Base-by-base conservation (phyloP, 2,888 invertebrate genomes). In the Sminthurinus aureus region DNA sequence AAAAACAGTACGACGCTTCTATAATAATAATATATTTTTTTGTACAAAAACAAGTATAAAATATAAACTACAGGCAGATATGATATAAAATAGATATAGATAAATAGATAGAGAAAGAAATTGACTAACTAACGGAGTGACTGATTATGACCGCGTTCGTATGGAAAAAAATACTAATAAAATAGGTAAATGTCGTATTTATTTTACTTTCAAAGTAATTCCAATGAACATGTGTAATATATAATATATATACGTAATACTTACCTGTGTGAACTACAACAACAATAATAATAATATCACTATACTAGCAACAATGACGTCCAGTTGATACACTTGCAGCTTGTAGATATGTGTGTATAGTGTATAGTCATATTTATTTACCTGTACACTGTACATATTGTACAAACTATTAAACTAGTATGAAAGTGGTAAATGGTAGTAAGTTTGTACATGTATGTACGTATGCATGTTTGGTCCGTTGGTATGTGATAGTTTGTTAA, bases 161-260 rank as follows among this genome's bases (percentile, higher is more conserved):
- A 77, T 77, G 76, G 76, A 58, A 77, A 77, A 77, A 38, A 38
- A 38, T 38, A 38, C 1, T 77, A 77, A 77, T 77, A 77, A 77
- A 77, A 77, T 77, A 38, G 24, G 13, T 15, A 71, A 71, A 71
- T 71, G 71, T 24, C 15, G 71, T 71, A 71, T 71, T 71, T 71
- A 71, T 71, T 71, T 71, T 71, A 71, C 26, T 9, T 24, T n/a
- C 11, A 58, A 22, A 77, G 50, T 77, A 51, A 77, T 77, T 77
- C 58, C 52, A 52, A 51, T 51, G 58, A 77, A 77, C 20, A 38
- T 38, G 6, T 38, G 38, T 38, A 4, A 38, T 38, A 38, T 38
- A 6, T 38, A 38, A 4, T 38, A 6, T 38, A 38, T 38, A 38
- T 38, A 38, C 38, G 6, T 38, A 13, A 18, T 58, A 58, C 18